A percentile compares a stretch with the other conserved stretches of the same genome.
These are phyloP conservation scores for Andricus grossulariae DNA, from an alignment of 1,140 invertebrate genomes.

Conservation along the genomic window DNA sequence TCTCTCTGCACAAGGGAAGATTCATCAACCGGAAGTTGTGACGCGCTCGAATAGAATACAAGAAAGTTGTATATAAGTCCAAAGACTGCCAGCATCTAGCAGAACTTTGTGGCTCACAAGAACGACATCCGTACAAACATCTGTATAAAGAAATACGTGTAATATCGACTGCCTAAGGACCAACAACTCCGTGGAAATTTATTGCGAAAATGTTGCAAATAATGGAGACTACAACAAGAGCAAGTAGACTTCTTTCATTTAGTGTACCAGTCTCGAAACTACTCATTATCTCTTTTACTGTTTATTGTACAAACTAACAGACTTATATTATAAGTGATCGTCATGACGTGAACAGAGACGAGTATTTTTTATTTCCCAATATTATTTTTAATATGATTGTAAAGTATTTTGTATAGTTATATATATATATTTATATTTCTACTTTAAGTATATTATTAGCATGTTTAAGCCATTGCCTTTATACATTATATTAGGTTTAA, in stretches of 20 bases:
- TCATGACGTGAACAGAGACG: conserved; percentile 3
- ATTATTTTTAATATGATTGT: not conserved
- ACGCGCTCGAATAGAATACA: conserved; percentile 89
- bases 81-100: conserved; percentile 21
- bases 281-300: conserved; percentile 36
- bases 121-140: not conserved
- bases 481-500: too few relatives aligned
- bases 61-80: conserved; percentile 89
- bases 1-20: conserved; percentile 70
- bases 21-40: conserved; percentile 84
- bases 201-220: not conserved
- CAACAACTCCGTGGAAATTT: conserved; percentile 5
- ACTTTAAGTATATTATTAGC: too few relatives aligned
- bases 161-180: conserved; percentile 13
- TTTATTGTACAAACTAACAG: conserved; percentile 53
- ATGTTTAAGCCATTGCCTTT: too few relatives aligned
- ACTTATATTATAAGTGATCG: conserved; percentile 12
- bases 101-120: not conserved
- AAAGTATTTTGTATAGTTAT: conserved; percentile 2
- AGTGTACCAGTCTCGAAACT: conserved; percentile 2
- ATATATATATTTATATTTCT: not conserved
- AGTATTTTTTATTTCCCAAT: not conserved
- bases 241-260: conserved; percentile 19
- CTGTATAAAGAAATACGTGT: conserved; percentile 6
- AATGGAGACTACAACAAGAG: not conserved